Evolutionary conservation across 2,113 vertebrate species (phyloP), one percentile per base, ranked within the genome.

Genomic region (Fregetta grallaria): DNA sequence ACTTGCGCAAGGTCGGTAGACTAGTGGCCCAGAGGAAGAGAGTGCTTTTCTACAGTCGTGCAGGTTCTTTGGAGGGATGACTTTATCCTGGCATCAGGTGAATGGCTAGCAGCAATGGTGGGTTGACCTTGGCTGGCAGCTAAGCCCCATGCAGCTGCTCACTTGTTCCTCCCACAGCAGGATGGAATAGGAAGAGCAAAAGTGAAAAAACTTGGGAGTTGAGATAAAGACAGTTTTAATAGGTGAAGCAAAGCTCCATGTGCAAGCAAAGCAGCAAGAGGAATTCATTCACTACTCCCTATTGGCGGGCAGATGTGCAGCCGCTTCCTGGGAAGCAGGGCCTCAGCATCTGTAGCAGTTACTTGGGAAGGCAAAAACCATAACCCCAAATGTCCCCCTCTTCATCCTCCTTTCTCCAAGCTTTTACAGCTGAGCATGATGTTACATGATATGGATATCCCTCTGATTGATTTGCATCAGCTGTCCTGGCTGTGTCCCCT

Each of bases 61-160:
- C 29, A 22, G 32, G 13, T 25, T 82, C 71, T 62, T 40, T 40
- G 21, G 30, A 75, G 44, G 11, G 44, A 4, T 58, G 13, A 38
- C 17, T 15, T 50, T 25, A 2, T 66, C 25, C 40, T 29, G 44
- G 13, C 56, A 23, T 20, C 11, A 56, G 34, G 30, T 58, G 52
- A 63, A 27, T 1, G 17, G n/a, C 58, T 75, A n/a, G 27, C 40
- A 68, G 40, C 0, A 0, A n/a, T 70, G 30, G 13, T 34, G 40
- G 3, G 5, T 75, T 63, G 56, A 50, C 14, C 17, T 50, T 38
- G 62, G 36, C 32, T 76, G 84, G 17, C 56, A n/a, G 17, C 26
- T 32, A 9, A 71, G 15, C 23, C 62, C 29, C 7, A 3, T 26
- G 30, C 3, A 50, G 49, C 44, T 8, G 11, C 18, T 77, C 34